Conservation (phyloP, 64 coral and sea anemone genomes). For the Montipora cactus region DNA sequence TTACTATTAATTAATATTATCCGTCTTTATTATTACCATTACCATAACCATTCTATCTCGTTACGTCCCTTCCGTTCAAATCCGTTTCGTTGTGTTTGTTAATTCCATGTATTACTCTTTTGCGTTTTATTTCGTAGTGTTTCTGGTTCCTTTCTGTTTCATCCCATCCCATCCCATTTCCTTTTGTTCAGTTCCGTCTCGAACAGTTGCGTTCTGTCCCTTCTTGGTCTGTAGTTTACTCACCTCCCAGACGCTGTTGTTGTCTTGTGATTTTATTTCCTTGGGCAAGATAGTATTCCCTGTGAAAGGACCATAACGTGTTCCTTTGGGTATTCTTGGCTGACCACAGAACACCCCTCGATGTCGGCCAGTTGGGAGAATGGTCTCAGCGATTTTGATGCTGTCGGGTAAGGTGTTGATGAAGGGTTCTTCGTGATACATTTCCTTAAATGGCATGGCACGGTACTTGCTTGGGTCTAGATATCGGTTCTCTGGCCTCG, state of each 20-base stretch:
- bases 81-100: not conserved
- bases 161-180: not conserved
- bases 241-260: conserved; percentile 92
- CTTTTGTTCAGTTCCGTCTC: not conserved
- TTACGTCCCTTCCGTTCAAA: not conserved
- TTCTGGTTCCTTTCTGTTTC: too few relatives aligned
- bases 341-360: conserved; percentile 88
- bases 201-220: not conserved
- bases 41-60: too few relatives aligned
- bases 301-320: conserved; percentile 92
- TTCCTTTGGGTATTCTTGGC: conserved; percentile 86
- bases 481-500: not conserved
- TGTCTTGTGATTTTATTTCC: conserved; percentile 58
- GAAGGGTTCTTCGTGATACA: conserved; percentile 33
- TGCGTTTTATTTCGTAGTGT: too few relatives aligned
- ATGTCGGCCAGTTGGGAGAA: conserved; percentile 73
- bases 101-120: too few relatives aligned
- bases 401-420: conserved; percentile 76
- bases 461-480: conserved; percentile 21
- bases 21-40: too few relatives aligned
- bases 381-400: conserved; percentile 80
- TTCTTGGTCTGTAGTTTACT: not conserved
- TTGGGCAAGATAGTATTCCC: conserved; percentile 68
- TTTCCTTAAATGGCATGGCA: conserved; percentile 58
- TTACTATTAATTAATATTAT: too few relatives aligned